Evolutionary conservation across 2,113 vertebrate genomes (phyloP).

Genomic region (Rhea pennata): DNA sequence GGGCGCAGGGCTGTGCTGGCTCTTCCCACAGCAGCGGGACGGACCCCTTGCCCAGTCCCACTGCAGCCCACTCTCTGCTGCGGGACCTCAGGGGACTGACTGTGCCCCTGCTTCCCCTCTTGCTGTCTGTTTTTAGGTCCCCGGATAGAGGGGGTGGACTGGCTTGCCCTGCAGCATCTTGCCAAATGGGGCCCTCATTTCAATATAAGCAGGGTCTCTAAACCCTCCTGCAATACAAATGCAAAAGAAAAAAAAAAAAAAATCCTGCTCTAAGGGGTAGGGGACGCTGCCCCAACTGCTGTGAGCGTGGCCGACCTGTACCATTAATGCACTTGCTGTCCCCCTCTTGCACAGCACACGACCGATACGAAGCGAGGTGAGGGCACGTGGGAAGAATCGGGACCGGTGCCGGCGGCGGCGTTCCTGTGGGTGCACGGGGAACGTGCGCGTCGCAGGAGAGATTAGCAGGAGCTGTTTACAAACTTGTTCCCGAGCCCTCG

Average conservation of each 20-base stretch:
- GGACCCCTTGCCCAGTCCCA: neutral
- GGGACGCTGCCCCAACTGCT: accelerated
- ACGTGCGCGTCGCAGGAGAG: neutral
- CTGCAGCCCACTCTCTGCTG: too few species aligned
- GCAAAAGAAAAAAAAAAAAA: neutral
- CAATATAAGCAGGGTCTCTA: neutral
- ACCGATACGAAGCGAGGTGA: neutral
- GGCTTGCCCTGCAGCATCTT: accelerated
- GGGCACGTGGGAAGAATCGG: neutral
- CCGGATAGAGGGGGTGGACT: accelerated
- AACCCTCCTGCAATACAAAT: neutral
- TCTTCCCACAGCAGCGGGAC: too few species aligned
- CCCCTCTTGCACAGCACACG: neutral
- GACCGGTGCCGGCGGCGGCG: conserved; percentile 22
- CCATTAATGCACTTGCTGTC: neutral
- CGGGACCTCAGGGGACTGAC: neutral
- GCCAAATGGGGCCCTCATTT: neutral
- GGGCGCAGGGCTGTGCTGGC: neutral
- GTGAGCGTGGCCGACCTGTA: neutral
- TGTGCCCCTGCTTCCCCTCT: neutral
- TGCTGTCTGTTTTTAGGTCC: neutral
- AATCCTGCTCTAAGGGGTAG: neutral
- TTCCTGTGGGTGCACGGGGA: conserved; percentile 32
- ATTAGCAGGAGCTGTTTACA: conserved; percentile 68
- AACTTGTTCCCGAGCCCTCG: conserved; percentile 54